These are phyloP conservation scores for Watsonalla cultraria DNA, from an alignment of 2,888 invertebrate genomes.

Conservation along the genomic window DNA sequence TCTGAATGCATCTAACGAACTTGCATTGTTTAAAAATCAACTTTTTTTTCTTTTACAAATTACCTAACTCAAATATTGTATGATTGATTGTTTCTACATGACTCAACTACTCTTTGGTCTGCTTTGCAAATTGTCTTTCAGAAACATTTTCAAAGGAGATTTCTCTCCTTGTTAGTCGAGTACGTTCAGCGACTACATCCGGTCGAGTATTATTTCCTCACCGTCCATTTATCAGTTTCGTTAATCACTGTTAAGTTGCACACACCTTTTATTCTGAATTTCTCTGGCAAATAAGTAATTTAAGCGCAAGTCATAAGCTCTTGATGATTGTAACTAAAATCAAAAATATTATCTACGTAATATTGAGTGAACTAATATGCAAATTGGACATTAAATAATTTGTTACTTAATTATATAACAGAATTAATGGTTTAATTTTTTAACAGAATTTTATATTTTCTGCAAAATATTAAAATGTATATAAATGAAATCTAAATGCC, in stretches of 20 bases:
- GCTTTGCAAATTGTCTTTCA: neutral
- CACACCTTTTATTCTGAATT: slow-evolving; percentile 40
- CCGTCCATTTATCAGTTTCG: slow-evolving; percentile 36
- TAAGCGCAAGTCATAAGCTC: slow-evolving; percentile 24
- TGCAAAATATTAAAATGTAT: no score
- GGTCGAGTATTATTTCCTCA: slow-evolving; percentile 24
- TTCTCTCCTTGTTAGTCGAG: neutral
- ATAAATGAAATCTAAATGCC: no score
- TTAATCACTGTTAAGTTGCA: slow-evolving; percentile 32
- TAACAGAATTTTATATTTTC: no score
- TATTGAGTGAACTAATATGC: no score
- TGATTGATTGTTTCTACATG: no score
- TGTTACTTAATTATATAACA: neutral
- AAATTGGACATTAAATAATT: neutral
- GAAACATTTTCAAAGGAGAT: neutral
- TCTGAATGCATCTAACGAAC: no score
- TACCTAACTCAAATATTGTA: no score
- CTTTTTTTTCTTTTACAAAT: no score
- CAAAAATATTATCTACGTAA: neutral
- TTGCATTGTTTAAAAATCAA: no score
- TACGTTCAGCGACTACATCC: slow-evolving; percentile 19
- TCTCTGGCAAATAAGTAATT: slow-evolving; percentile 26
- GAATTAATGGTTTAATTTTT: neutral
- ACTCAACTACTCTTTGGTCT: neutral
- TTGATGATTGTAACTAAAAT: no score